Evolutionary conservation across 1,140 invertebrate genomes (phyloP), one percentile per base, ranked within the genome.

Genomic region (Atopsyche davidsoni): DNA sequence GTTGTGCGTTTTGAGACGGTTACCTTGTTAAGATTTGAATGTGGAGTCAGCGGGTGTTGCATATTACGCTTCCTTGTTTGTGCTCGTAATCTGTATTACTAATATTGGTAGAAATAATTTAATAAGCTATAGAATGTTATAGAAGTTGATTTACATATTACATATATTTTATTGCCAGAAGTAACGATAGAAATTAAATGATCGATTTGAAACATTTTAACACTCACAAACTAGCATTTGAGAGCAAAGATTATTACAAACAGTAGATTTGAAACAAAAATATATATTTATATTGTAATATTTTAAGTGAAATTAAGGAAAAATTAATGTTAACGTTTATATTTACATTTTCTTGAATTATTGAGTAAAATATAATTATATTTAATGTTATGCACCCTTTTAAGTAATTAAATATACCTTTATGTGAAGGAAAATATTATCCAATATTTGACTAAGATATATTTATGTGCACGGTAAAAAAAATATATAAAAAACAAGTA

Each of bases 381-480:
- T 52, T 46, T 52, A 52, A 46, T 11, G 43, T 52, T 52, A 52
- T 40, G 51, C 51, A 52, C 51, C 51, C 43, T 21, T 49, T 49
- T 38, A 22, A 41, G 4, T 41, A 41, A 41, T 41, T 41, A 21
- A 22, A 44, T 51, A 52, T 21, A 10, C 44, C 36, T 34, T 46
- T 36, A 21, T 47, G 32, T 32, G 40, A 53, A 35, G 38, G 45
- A 25, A 47, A 42, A 38, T 39, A 35, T 40, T 52, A 36, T 46
- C 41, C 31, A 19, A 44, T 43, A 53, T 43, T 48, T 46, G 35
- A 52, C 34, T 53, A 46, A 53, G 51, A 40, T 46, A 47, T 38
- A 48, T 53, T 53, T 53, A 53, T 53, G 44, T 53, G 51, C 45
- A 53, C 45, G 48, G 13, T 43, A 47, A 47, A 53, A 53, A 46